Evolutionary conservation across 2,797 vertebrate genomes (phyloP), one percentile per base, ranked within the genome.

Genomic region (Pangasius larnaudii): DNA sequence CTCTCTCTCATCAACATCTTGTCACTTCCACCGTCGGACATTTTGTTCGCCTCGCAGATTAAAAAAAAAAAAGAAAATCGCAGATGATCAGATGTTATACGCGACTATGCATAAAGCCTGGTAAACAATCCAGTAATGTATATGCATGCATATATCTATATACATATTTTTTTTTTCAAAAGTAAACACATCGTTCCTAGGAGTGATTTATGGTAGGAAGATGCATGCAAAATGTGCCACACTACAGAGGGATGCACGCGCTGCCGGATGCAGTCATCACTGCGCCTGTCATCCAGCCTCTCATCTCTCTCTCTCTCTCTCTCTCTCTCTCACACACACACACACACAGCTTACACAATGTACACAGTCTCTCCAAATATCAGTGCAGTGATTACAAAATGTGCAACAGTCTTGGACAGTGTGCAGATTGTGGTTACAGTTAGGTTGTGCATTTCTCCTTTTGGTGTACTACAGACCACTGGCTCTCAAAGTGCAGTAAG

Each of bases 1-100:
- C 24, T 16, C 30, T 74, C 75, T 51, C 49, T 56, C 75, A 30
- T 79, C 56, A 74, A 88, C 87, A 85, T 72, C 61, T 72, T 80
- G 83, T 88, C 77, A 39, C 77, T 58, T 80, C 75, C 39, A 51
- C 24, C 16, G 87, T 85, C 87, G 39, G 87, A 88, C 87, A 88
- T 88, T 88, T 88, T 88, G 87, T 88, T 72, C 53, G 19, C 14
- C 56, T 63, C 18, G 42, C 82, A 69, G 49, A 30, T 69, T 8
- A 1, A 39, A 56, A 56, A 56, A 51, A 58, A 51, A 2, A 1
- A 67, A 33, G 2, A 7, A 33, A 16, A 33, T 33, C 19, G 19
- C 63, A 53, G 10, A 53, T 39, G 3, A 69, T 13, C 30, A 39
- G 10, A 49, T 46, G 39, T 69, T 7, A 63, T 6, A 5, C 1